Percentiles rank a stretch among this genome's conserved stretches.
These are phyloP conservation scores for Piscicola geometra DNA, from an alignment of 2,888 invertebrate species.

Conservation along the genomic window DNA sequence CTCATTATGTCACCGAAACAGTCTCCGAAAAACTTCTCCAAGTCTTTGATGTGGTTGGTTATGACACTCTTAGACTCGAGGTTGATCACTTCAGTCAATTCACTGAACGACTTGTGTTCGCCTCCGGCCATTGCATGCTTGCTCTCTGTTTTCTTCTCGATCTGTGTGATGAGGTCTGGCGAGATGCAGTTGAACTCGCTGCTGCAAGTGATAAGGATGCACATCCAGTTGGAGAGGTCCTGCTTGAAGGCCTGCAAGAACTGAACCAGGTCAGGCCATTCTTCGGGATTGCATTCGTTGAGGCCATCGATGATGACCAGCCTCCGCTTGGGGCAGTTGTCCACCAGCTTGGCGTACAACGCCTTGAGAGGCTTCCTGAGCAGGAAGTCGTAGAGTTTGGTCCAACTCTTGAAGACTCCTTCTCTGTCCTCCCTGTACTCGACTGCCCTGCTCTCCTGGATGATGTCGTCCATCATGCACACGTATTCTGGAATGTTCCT, in stretches of 20 bases:
- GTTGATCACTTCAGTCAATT: neutral
- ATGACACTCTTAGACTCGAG: slow-evolving; percentile 19
- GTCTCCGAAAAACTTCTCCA: slow-evolving; percentile 25
- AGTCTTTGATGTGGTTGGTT: slow-evolving; percentile 23
- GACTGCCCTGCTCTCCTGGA: slow-evolving; percentile 8
- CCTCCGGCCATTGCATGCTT: neutral
- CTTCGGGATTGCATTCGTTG: slow-evolving; percentile 16
- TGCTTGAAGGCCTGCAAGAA: slow-evolving; percentile 25
- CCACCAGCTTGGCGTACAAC: slow-evolving; percentile 2
- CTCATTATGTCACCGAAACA: slow-evolving; percentile 30
- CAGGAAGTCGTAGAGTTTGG: slow-evolving; percentile 20
- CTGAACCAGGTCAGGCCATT: slow-evolving; percentile 19
- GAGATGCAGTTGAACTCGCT: slow-evolving; percentile 9
- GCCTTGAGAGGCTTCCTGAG: slow-evolving; percentile 25
- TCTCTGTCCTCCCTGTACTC: neutral
- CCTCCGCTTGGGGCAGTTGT: slow-evolving; percentile 10
- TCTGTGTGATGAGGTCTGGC: slow-evolving; percentile 17
- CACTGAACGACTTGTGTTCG: slow-evolving; percentile 8
- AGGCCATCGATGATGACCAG: slow-evolving; percentile 20
- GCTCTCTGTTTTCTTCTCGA: slow-evolving; percentile 14
- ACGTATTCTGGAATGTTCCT: slow-evolving; percentile 30
- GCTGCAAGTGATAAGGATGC: slow-evolving; percentile 24
- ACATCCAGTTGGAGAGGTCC: slow-evolving; percentile 25
- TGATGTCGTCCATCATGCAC: slow-evolving; percentile 33
- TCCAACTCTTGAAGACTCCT: slow-evolving; percentile 11